Base-by-base conservation (phyloP, 1,140 invertebrate genomes). In the Drosophila aff. region DNA sequence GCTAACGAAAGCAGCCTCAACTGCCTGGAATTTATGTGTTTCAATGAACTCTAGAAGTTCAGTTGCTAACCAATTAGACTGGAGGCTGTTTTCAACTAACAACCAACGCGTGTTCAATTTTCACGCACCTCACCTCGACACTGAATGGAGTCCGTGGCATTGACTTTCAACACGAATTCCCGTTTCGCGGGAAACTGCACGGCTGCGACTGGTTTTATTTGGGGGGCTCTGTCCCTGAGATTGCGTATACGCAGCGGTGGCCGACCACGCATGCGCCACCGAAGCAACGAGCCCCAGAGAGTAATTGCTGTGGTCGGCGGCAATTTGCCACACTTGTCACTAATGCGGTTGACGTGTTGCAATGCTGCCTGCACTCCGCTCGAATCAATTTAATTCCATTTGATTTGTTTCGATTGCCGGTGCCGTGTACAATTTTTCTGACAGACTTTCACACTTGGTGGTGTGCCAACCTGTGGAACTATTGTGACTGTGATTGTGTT, bases 201-300 rank as follows among this genome's bases (percentile, higher is more conserved):
- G 21, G 18, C 47, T 80, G 72, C 81, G 72, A 85, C 82, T 85
- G 82, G 82, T 85, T 80, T 75, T 68, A 55, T 60, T 63, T 49
- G 63, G 57, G 73, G 57, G 63, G 60, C 59, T 65, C 59, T 65
- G 78, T 76, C 73, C 74, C 53, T 52, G 65, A 75, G 40, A 71
- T 67, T 85, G 82, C 82, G 82, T 85, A 85, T 79, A 85, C 82
- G 82, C 82, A 85, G 50, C 49, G 61, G 82, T 49, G 60, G 40
- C 73, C 40, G 71, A 57, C 16, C 52, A 74, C 60, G 73, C 73
- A 66, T 66, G 76, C 81, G 65, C 80, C 71, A 41, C 49, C 50
- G 52, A 36, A 65, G 64, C 68, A 16, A 21, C 8, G 15, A 40
- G 65, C 80, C 68, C 16, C 53, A 23, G 8, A 57, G 64, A 55